Conservation (phyloP, 2,113 vertebrate genomes). For the Indri indri region DNA sequence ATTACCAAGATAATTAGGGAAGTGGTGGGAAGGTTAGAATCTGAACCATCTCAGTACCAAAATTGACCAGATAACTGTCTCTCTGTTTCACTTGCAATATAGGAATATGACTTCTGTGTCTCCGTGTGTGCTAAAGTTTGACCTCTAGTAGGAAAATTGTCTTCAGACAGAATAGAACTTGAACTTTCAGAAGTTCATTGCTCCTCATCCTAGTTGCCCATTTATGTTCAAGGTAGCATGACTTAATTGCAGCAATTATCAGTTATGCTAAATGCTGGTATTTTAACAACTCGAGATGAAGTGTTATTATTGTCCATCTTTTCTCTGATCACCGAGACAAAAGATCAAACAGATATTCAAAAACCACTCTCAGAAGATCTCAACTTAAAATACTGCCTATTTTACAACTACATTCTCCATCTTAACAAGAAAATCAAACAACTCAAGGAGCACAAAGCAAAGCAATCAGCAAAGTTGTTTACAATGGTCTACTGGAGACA, state of each 20-base stretch:
- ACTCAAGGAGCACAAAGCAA: constrained; percentile 30
- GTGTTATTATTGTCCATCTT: background rate
- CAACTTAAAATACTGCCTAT: constrained; percentile 70
- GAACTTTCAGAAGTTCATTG: constrained; percentile 61
- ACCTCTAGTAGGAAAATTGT: background rate
- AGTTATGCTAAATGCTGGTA: background rate
- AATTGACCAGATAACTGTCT: background rate
- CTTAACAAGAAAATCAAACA: constrained; percentile 76
- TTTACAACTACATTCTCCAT: constrained; percentile 74
- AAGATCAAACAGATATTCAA: constrained; percentile 72
- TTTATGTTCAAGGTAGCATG: background rate
- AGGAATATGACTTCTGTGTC: background rate
- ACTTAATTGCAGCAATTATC: background rate
- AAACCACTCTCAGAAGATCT: constrained; percentile 64
- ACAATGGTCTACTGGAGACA: constrained; percentile 24
- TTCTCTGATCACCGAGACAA: constrained; percentile 72
- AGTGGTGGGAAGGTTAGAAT: constrained; percentile 60
- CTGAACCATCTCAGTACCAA: constrained; percentile 26
- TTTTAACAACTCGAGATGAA: background rate
- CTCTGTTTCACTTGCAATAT: background rate
- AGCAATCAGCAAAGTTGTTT: constrained; percentile 41
- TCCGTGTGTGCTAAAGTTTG: background rate
- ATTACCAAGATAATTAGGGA: constrained; percentile 66
- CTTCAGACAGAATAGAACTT: background rate
- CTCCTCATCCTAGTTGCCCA: background rate